Evolutionary conservation across 2,888 invertebrate species (phyloP).

Genomic region (Plebejus argus): DNA sequence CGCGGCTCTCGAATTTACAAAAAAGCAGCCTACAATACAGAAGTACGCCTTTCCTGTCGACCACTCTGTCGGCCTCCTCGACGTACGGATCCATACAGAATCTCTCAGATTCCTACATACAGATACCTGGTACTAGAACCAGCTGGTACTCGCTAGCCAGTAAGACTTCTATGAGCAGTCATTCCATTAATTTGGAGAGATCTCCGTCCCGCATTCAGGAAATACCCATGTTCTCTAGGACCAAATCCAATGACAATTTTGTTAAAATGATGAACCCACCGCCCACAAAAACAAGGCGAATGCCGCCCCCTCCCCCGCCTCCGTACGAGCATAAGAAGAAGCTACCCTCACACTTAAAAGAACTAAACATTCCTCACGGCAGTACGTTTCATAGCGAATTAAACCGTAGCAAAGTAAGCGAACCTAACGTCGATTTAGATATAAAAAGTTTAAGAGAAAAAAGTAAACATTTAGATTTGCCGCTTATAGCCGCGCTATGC

Average conservation of each 20-base stretch:
- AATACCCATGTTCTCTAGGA: conserved; percentile 81
- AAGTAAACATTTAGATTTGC: conserved; percentile 93
- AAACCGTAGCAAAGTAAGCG: conserved; percentile 63
- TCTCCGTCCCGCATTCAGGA: conserved; percentile 81
- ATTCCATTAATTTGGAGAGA: conserved; percentile 84
- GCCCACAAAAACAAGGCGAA: conserved; percentile 74
- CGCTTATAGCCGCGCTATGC: conserved; percentile 95
- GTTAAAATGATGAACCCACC: conserved; percentile 81
- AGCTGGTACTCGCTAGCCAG: conserved; percentile 84
- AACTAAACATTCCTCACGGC: conserved; percentile 54
- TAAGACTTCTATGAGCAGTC: conserved; percentile 81
- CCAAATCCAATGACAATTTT: conserved; percentile 91
- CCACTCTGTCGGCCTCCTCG: conserved; percentile 84
- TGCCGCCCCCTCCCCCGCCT: conserved; percentile 79
- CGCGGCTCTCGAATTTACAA: conserved; percentile 82
- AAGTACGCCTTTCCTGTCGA: conserved; percentile 89
- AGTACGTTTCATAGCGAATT: conserved; percentile 55
- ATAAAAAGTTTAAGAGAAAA: conserved; percentile 92
- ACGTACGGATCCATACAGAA: conserved; percentile 91
- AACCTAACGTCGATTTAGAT: conserved; percentile 82
- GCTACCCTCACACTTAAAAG: conserved; percentile 78
- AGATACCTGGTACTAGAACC: conserved; percentile 78
- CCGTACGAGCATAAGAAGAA: conserved; percentile 77
- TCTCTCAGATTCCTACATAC: conserved; percentile 87
- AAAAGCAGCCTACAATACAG: conserved; percentile 89